Conservation (phyloP, 2,888 invertebrate species). For the Phorcus lineatus region DNA sequence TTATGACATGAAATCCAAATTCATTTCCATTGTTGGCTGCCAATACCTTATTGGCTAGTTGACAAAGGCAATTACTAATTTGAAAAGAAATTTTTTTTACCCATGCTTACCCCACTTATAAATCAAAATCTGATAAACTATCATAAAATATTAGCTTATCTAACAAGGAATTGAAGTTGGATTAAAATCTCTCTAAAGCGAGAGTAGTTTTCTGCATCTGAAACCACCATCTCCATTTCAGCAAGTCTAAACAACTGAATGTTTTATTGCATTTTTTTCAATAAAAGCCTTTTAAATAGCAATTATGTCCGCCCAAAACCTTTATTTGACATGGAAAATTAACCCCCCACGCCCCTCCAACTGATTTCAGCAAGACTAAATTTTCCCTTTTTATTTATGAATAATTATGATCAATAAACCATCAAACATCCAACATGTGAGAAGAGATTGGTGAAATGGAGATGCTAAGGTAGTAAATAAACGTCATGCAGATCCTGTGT, state of each 20-base stretch:
- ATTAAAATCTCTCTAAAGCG: slow-evolving; percentile 14
- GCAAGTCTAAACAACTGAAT: not conserved
- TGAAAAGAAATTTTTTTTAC: too few species aligned
- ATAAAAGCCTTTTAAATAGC: not conserved
- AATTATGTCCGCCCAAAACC: not conserved
- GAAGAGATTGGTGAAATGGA: slow-evolving; percentile 13
- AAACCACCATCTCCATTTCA: slow-evolving; percentile 21
- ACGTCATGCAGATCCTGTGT: slow-evolving; percentile 12
- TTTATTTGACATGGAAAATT: too few species aligned
- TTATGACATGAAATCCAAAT: not conserved
- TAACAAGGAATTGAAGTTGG: slow-evolving; percentile 6
- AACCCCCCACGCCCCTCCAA: too few species aligned
- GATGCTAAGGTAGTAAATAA: not conserved
- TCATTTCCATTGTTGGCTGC: slow-evolving; percentile 5
- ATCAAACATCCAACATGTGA: not conserved
- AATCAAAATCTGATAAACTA: not conserved
- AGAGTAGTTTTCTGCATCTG: slow-evolving; percentile 8
- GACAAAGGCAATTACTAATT: too few species aligned
- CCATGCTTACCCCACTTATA: too few species aligned
- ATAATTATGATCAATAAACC: not conserved
- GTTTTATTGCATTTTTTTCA: too few species aligned
- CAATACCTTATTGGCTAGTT: too few species aligned
- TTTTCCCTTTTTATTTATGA: not conserved
- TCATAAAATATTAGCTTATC: not conserved
- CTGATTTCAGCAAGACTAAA: too few species aligned